phyloP scores from a whole-genome alignment of 2,888 invertebrate genomes.

The Tolmerus cingulatus region DNA sequence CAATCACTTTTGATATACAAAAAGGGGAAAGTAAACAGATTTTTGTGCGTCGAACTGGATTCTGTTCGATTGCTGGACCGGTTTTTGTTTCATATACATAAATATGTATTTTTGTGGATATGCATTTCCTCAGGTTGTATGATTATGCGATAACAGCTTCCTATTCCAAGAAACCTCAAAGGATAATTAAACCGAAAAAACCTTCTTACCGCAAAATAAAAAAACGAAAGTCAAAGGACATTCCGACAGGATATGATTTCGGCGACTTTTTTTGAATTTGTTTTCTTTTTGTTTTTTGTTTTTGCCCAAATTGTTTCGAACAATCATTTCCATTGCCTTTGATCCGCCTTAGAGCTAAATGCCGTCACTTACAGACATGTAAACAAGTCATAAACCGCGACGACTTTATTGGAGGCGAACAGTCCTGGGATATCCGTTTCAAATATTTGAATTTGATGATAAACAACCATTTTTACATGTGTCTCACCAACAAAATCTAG shows the following conservation, averaged over 20 bases:
- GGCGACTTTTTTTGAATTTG: neutral
- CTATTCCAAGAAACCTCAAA: neutral
- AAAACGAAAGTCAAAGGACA: neutral
- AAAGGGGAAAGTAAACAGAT: slow-evolving; percentile 17
- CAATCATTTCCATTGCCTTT: slow-evolving; percentile 9
- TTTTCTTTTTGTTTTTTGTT: neutral
- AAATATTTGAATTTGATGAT: slow-evolving; percentile 39
- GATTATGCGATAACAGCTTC: neutral
- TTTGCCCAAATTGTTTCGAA: neutral
- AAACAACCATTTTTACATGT: slow-evolving; percentile 19
- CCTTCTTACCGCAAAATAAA: neutral
- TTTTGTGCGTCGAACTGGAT: neutral
- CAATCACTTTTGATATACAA: slow-evolving; percentile 9
- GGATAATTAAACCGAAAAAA: neutral
- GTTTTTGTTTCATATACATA: neutral
- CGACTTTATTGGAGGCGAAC: slow-evolving; percentile 16
- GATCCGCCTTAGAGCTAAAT: neutral
- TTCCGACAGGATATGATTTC: slow-evolving; percentile 30
- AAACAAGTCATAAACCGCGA: slow-evolving; percentile 16
- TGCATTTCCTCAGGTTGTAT: neutral
- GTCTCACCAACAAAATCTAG: neutral
- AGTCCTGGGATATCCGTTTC: slow-evolving; percentile 40
- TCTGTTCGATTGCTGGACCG: neutral
- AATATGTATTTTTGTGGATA: neutral
- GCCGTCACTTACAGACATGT: slow-evolving; percentile 6